Percentiles rank a stretch among this genome's conserved stretches.
phyloP scores from a whole-genome alignment of 2,797 vertebrate species.

The Eulemur mongoz region DNA sequence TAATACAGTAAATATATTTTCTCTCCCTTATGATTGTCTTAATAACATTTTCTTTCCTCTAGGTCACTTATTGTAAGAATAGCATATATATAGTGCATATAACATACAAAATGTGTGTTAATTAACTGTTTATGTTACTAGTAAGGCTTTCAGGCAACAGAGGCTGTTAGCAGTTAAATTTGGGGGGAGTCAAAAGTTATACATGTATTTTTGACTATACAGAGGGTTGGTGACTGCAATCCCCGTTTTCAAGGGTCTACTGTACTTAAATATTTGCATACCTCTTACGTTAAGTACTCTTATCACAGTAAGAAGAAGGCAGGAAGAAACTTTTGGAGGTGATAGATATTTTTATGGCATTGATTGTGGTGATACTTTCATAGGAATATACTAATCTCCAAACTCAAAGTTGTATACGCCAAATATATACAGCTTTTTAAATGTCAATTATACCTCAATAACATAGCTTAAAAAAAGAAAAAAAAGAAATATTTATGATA shows the following conservation, averaged over 20 bases:
- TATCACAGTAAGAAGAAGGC: neutral
- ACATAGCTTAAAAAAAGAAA: neutral
- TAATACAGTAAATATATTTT: neutral
- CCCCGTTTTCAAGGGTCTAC: neutral
- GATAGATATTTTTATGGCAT: neutral
- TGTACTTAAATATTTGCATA: neutral
- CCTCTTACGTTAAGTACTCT: neutral
- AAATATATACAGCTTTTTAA: neutral
- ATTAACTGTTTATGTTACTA: neutral
- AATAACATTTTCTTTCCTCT: neutral
- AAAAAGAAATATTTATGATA: neutral
- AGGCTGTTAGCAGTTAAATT: neutral
- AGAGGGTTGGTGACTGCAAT: neutral
- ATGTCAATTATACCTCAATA: neutral
- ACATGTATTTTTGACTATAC: neutral
- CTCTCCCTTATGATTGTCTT: neutral
- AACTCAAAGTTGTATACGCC: neutral
- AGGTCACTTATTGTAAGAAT: neutral
- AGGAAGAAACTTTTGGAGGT: neutral
- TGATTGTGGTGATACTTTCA: neutral
- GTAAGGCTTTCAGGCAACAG: neutral
- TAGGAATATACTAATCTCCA: neutral
- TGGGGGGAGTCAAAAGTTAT: no score
- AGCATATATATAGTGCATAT: neutral
- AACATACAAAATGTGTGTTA: neutral